Conservation (phyloP, 1,140 invertebrate genomes). For the Bradysia coprophila region DNA sequence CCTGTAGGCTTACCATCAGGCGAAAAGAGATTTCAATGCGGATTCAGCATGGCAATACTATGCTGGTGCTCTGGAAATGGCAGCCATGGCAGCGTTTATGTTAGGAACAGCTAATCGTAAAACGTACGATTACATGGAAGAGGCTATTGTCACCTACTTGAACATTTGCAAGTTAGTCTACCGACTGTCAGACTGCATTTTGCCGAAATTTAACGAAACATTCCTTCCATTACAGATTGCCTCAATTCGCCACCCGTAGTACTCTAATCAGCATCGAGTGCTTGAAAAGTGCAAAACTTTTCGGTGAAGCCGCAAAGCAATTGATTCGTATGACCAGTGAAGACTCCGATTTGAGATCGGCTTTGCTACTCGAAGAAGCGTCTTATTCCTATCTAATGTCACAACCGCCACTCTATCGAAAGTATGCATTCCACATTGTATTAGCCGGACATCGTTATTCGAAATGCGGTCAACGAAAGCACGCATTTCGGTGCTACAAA, state of each 20-base stretch:
- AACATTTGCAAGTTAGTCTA: conserved; percentile 61
- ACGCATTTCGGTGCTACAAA: conserved; percentile 78
- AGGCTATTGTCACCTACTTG: conserved; percentile 76
- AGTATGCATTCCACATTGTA: conserved; percentile 95
- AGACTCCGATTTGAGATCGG: conserved; percentile 79
- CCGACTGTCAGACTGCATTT: neutral
- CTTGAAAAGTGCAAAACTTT: conserved; percentile 52
- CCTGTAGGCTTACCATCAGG: conserved; percentile 65
- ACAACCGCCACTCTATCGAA: conserved; percentile 57
- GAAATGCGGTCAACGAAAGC: conserved; percentile 77
- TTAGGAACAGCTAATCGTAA: conserved; percentile 55
- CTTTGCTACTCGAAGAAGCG: conserved; percentile 85
- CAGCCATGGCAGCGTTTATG: conserved; percentile 81
- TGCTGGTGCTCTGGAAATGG: conserved; percentile 92
- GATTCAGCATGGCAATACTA: conserved; percentile 96
- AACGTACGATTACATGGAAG: conserved; percentile 81
- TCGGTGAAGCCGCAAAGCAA: conserved; percentile 79
- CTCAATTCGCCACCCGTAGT: conserved; percentile 77
- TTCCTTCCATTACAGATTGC: conserved; percentile 37
- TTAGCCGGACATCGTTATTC: conserved; percentile 83
- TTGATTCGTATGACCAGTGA: conserved; percentile 90
- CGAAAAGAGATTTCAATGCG: conserved; percentile 88
- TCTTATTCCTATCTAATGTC: conserved; percentile 75
- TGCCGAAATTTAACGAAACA: neutral
- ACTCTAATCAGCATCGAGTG: conserved; percentile 78